These are phyloP conservation scores for Prunella himalayana DNA, from an alignment of 2,113 vertebrate species.

Conservation along the genomic window DNA sequence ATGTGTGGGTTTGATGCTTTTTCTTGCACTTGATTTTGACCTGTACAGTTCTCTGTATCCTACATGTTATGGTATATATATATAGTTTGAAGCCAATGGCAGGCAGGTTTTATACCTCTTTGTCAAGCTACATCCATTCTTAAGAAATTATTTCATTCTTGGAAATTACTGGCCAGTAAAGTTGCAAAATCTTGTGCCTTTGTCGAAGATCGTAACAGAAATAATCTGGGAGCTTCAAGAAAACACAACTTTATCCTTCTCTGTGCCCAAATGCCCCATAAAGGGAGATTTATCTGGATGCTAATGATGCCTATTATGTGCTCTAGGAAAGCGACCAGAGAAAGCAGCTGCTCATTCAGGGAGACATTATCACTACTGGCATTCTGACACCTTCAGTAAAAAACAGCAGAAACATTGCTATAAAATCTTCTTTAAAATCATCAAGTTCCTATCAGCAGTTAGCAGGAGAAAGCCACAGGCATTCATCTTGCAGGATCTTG, in stretches of 20 bases:
- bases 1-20: background rate
- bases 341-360: background rate
- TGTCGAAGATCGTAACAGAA: background rate
- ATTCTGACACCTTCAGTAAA: conserved; percentile 41
- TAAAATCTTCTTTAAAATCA: conserved; percentile 24
- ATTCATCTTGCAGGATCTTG: conserved; percentile 40
- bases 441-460: conserved; percentile 1
- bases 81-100: background rate
- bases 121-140: background rate
- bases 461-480: background rate
- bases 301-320: conserved; percentile 48
- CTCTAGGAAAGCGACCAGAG: background rate
- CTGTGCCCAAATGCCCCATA: conserved; percentile 12
- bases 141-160: background rate
- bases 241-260: conserved; percentile 35
- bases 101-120: background rate
- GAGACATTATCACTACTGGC: conserved; percentile 37
- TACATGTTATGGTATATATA: background rate
- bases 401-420: background rate
- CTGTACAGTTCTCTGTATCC: background rate
- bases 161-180: background rate
- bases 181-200: background rate
- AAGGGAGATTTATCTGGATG: conserved; percentile 59
- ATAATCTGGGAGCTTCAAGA: conserved; percentile 1
- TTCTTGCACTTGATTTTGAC: background rate